Base-by-base conservation (phyloP, 2,888 invertebrate species). In the Entomobrya proxima region DNA sequence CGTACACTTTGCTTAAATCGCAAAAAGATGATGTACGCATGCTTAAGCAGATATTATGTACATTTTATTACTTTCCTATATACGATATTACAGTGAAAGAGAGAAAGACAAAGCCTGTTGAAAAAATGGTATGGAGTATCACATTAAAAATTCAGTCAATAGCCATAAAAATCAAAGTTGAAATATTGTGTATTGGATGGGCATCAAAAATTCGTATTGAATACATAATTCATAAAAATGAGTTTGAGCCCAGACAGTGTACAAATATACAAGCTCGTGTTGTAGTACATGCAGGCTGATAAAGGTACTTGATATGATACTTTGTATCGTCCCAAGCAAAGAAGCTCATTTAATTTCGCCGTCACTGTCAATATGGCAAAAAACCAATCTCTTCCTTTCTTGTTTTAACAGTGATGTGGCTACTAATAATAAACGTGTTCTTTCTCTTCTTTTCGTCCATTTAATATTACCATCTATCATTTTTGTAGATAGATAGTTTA, bases 141-240 rank as follows among this genome's bases (percentile, higher is more conserved):
- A 77, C 77, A 86, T 86, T 81, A 86, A 58, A 81, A 86, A 81
- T 86, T 81, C 86, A 81, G 86, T 86, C 72, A 72, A 81, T 81
- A 77, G 86, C 86, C 86, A 86, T 86, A 86, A 86, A 86, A 86
- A 86, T 86, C 86, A 86, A 81, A 81, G 50, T 86, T 86, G 86
- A 86, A 86, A 86, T 86, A 86, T 86, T 81, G 86, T 86, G 81
- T 86, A 86, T 86, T 86, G 86, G 81, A 77, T 72, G 86, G 61
- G 86, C 86, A 86, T 86, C 86, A 81, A 81, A 86, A 86, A 86
- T 86, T 81, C 77, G 77, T 81, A 86, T 81, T 86, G 86, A 86
- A 86, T 86, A 77, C 86, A 86, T 86, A 86, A 86, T 86, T 86
- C 86, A 86, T 86, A 81, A 74, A 52, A 74, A 52, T 74, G 74